Conservation (phyloP, 2,888 invertebrate genomes). For the Subacronicta megacephala region DNA sequence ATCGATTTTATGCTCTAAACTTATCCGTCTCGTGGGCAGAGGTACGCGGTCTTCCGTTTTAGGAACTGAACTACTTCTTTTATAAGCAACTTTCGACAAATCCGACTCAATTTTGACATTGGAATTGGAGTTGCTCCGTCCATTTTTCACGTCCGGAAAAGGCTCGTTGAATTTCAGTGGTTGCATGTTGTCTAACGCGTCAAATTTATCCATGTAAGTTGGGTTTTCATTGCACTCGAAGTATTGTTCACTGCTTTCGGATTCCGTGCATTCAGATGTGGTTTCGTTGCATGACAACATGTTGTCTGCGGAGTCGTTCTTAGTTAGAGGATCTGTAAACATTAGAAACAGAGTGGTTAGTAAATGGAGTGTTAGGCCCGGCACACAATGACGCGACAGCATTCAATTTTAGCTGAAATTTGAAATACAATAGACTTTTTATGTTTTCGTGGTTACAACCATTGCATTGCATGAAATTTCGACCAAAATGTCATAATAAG, state of each 20-base stretch:
- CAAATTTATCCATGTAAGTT: constrained; percentile 74
- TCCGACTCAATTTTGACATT: constrained; percentile 78
- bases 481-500: too few relatives aligned
- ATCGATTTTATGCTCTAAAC: constrained; percentile 86
- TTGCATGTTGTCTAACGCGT: constrained; percentile 73
- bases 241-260: constrained; percentile 87
- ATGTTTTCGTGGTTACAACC: too few relatives aligned
- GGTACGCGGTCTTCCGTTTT: constrained; percentile 79
- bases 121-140: constrained; percentile 65
- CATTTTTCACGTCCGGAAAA: constrained; percentile 69
- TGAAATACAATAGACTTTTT: too few relatives aligned
- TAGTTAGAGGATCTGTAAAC: constrained; percentile 80
- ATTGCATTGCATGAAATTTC: too few relatives aligned
- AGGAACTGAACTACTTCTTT: constrained; percentile 83
- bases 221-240: constrained; percentile 84
- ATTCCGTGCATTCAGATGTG: constrained; percentile 87
- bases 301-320: constrained; percentile 86
- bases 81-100: constrained; percentile 81
- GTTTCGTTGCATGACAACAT: constrained; percentile 87
- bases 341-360: constrained; percentile 7
- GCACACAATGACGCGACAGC: too few relatives aligned
- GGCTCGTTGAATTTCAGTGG: constrained; percentile 75
- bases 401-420: too few relatives aligned
- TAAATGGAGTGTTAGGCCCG: constrained; percentile 7
- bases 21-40: constrained; percentile 78